A percentile compares a stretch with the other conserved stretches of the same genome.
These are phyloP conservation scores for honey bee (Apis mellifera) DNA, from an alignment of 1,140 invertebrate species.

Conservation along the genomic window DNA sequence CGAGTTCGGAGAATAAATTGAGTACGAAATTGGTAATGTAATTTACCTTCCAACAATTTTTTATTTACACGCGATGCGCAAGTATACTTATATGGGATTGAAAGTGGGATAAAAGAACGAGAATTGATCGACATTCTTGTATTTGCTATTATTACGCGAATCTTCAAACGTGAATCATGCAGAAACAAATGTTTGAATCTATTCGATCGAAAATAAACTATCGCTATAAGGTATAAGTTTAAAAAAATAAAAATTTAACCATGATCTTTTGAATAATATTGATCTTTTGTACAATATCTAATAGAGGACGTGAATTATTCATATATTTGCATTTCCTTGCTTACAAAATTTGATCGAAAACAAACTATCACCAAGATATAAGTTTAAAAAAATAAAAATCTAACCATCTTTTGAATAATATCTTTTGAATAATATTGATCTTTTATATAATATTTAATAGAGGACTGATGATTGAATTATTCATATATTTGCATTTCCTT, in stretches of 20 bases:
- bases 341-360: background rate
- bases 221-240: background rate
- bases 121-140: background rate
- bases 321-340: background rate
- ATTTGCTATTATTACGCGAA: conserved; percentile 10
- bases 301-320: background rate
- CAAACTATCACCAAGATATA: background rate
- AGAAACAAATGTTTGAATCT: background rate
- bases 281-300: no score
- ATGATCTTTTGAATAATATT: no score
- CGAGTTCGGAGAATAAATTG: background rate
- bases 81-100: conserved; percentile 5
- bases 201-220: background rate
- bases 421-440: no score
- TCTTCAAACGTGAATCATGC: background rate
- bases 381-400: background rate
- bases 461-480: background rate
- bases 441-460: no score
- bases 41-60: conserved; percentile 11
- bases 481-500: background rate
- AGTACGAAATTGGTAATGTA: conserved; percentile 24
- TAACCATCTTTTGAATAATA: no score
- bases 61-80: conserved; percentile 24
- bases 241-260: background rate
- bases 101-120: background rate